Conservation (phyloP, 2,797 vertebrate genomes). For the Lepus oiostolus region DNA sequence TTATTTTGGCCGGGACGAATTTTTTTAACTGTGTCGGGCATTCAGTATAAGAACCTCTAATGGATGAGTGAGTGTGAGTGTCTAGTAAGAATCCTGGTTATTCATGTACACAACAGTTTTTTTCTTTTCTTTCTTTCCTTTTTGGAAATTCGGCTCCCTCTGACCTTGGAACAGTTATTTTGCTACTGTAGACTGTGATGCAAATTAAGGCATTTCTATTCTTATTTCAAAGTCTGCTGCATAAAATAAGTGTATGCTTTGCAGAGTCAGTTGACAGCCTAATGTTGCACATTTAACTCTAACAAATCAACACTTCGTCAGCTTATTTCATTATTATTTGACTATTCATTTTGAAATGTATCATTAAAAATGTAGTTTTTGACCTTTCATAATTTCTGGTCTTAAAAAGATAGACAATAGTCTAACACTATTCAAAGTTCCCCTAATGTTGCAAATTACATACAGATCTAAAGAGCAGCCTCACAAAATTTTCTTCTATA, state of each 20-base stretch:
- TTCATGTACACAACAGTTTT: conserved; percentile 43
- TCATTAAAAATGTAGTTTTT: conserved; percentile 74
- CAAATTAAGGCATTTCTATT: conserved; percentile 82
- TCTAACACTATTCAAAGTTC: background rate
- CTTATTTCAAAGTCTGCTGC: conserved; percentile 80
- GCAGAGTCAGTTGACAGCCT: conserved; percentile 81
- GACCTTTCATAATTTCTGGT: conserved; percentile 15
- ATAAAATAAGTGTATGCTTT: conserved; percentile 81
- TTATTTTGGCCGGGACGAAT: conserved; percentile 47
- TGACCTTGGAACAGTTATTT: conserved; percentile 78
- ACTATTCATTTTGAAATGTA: conserved; percentile 79
- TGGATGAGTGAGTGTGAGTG: background rate
- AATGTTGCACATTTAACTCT: conserved; percentile 73
- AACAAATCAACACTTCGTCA: conserved; percentile 70
- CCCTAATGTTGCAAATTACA: background rate
- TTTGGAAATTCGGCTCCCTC: conserved; percentile 57
- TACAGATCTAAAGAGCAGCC: conserved; percentile 12
- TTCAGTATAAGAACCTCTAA: conserved; percentile 50
- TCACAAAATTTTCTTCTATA: conserved; percentile 4
- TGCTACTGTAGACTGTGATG: conserved; percentile 80
- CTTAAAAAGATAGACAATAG: conserved; percentile 48
- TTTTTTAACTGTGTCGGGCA: conserved; percentile 44
- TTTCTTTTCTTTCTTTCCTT: background rate
- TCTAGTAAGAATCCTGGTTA: background rate
- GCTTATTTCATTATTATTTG: conserved; percentile 67